These are phyloP conservation scores for Dufourea novaeangliae DNA, from an alignment of 1,140 invertebrate species.

Conservation along the genomic window DNA sequence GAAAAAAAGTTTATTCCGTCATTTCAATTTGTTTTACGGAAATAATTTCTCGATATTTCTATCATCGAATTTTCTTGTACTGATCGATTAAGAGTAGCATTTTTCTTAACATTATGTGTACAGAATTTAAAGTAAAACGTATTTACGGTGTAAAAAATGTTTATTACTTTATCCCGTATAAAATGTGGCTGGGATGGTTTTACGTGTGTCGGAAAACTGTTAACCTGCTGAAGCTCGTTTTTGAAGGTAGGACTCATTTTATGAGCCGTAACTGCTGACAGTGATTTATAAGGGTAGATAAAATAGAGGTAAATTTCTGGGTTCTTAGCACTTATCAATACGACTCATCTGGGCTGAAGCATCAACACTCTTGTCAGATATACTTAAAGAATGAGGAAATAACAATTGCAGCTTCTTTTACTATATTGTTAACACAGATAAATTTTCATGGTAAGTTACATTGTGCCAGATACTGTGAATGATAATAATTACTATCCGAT, in stretches of 20 bases:
- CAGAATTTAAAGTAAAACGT: not conserved
- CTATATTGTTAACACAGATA: too few species aligned
- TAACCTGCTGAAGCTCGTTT: not conserved
- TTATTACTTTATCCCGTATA: not conserved
- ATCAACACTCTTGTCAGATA: not conserved
- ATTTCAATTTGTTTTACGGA: not conserved
- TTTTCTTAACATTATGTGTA: too few species aligned
- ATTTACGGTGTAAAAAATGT: not conserved
- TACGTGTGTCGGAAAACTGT: not conserved
- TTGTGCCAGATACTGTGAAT: too few species aligned
- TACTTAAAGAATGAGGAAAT: too few species aligned
- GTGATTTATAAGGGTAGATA: conserved; percentile 6
- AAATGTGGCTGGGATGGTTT: not conserved
- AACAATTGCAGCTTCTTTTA: too few species aligned
- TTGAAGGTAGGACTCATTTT: not conserved
- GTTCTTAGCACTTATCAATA: not conserved
- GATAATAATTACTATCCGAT: too few species aligned
- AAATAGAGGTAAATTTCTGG: not conserved
- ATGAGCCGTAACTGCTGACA: conserved; percentile 11
- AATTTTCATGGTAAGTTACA: too few species aligned
- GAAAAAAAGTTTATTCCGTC: not conserved
- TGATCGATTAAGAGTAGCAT: too few species aligned
- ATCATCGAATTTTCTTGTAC: too few species aligned
- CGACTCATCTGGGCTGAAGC: not conserved
- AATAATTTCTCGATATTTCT: too few species aligned